These are phyloP conservation scores for Chrysemys picta DNA, from an alignment of 2,113 vertebrate species.

Conservation along the genomic window DNA sequence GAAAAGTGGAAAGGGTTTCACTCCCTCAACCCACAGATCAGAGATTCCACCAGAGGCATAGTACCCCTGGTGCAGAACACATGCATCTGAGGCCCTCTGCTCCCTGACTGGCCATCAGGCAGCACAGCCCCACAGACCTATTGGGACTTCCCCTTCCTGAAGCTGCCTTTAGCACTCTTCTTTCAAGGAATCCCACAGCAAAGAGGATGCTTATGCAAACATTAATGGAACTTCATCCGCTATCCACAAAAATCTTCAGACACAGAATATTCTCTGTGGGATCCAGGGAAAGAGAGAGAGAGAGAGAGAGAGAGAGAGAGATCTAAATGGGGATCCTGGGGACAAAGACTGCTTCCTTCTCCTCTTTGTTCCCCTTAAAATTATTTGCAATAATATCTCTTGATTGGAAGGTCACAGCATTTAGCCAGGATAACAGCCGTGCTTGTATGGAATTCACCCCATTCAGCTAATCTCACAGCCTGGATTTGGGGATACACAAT, in stretches of 20 bases:
- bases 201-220: neutral
- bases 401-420: neutral
- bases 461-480: conserved; percentile 15
- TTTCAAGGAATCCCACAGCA: neutral
- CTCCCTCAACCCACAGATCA: neutral
- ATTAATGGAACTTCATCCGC: neutral
- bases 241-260: neutral
- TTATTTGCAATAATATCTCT: neutral
- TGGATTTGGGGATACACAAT: conserved; percentile 15
- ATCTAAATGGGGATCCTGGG: neutral
- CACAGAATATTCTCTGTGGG: rapidly evolving
- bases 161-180: neutral
- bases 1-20: neutral
- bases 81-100: neutral
- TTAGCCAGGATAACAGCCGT: rapidly evolving
- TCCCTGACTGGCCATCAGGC: neutral
- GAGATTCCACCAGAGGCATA: neutral
- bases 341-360: neutral
- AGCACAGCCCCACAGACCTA: rapidly evolving
- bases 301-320: rapidly evolving
- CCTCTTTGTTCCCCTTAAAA: neutral
- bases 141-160: neutral
- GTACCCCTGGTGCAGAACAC: neutral
- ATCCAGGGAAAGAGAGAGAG: neutral
- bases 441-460: neutral